Conservation (phyloP, 2,797 vertebrate species). For the Champsocephalus esox region DNA sequence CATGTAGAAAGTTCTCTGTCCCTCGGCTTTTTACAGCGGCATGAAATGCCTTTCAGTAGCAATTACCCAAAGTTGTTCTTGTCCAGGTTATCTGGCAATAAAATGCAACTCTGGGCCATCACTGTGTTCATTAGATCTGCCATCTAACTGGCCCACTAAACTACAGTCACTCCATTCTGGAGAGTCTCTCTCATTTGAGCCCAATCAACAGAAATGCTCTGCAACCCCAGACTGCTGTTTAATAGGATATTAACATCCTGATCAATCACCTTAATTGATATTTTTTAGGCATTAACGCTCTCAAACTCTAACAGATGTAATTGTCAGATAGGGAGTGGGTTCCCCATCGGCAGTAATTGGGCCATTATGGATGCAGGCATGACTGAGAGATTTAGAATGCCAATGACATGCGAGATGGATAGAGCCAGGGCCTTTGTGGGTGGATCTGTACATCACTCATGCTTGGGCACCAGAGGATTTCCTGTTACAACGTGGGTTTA, state of each 20-base stretch:
- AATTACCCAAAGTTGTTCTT: slow-evolving; percentile 72
- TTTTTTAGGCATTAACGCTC: slow-evolving; percentile 87
- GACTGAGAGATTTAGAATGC: slow-evolving; percentile 81
- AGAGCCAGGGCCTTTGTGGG: slow-evolving; percentile 64
- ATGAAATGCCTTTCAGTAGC: slow-evolving; percentile 57
- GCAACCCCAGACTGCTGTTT: slow-evolving; percentile 81
- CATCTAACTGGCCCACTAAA: slow-evolving; percentile 75
- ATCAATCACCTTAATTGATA: slow-evolving; percentile 90
- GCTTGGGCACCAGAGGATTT: slow-evolving; percentile 65
- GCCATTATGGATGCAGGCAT: slow-evolving; percentile 86
- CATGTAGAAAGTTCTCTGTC: slow-evolving; percentile 43
- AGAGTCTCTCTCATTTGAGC: slow-evolving; percentile 76
- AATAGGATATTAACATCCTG: slow-evolving; percentile 87
- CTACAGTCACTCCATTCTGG: slow-evolving; percentile 66
- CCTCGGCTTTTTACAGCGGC: slow-evolving; percentile 48
- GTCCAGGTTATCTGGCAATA: slow-evolving; percentile 73
- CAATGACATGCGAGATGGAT: slow-evolving; percentile 82
- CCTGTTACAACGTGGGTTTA: slow-evolving; percentile 50
- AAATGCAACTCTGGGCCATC: slow-evolving; percentile 71
- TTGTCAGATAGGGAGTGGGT: slow-evolving; percentile 85
- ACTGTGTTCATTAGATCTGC: slow-evolving; percentile 70
- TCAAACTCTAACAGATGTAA: slow-evolving; percentile 87
- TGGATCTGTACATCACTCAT: slow-evolving; percentile 74
- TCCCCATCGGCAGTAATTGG: slow-evolving; percentile 87
- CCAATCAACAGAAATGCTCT: slow-evolving; percentile 83